phyloP scores from a whole-genome alignment of 2,797 vertebrate species.

The Xerus rutilus region DNA sequence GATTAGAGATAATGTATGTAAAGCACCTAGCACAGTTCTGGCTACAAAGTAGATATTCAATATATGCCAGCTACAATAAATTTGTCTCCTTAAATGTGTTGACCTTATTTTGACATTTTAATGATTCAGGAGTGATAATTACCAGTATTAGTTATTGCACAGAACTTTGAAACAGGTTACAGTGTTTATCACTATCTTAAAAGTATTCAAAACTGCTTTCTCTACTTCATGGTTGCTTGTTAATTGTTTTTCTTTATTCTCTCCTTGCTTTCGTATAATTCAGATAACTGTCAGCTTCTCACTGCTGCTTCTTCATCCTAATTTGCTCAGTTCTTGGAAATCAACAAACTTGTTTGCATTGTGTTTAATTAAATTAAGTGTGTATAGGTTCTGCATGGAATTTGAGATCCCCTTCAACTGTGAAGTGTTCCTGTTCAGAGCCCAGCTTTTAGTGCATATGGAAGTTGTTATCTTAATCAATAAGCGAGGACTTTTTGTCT shows the following conservation, averaged over 20 bases:
- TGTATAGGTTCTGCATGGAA: not conserved
- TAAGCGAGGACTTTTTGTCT: not conserved
- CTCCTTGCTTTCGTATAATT: not conserved
- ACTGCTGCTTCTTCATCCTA: not conserved
- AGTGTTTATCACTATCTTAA: slow-evolving; percentile 11
- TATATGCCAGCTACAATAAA: not conserved
- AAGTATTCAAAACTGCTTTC: slow-evolving; percentile 4
- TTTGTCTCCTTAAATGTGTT: not conserved
- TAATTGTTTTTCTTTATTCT: not conserved
- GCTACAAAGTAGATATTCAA: slow-evolving; percentile 29
- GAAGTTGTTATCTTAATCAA: not conserved
- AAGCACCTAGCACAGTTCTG: slow-evolving; percentile 45
- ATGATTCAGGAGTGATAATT: slow-evolving; percentile 19
- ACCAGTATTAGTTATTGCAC: not conserved
- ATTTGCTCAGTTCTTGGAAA: not conserved
- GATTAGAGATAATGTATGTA: slow-evolving; percentile 64
- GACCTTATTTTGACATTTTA: slow-evolving; percentile 58
- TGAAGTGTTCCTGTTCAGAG: not conserved
- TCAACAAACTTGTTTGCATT: not conserved
- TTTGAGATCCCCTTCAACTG: not conserved
- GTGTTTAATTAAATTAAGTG: slow-evolving; percentile 26
- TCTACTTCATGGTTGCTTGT: not conserved
- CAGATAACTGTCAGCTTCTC: not conserved
- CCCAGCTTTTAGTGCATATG: not conserved
- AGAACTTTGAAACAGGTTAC: slow-evolving; percentile 36